A percentile compares a stretch with the other conserved stretches of the same genome.
Evolutionary conservation across 2,888 invertebrate genomes (phyloP).

Genomic region (Scelioninae gen. 1): DNA sequence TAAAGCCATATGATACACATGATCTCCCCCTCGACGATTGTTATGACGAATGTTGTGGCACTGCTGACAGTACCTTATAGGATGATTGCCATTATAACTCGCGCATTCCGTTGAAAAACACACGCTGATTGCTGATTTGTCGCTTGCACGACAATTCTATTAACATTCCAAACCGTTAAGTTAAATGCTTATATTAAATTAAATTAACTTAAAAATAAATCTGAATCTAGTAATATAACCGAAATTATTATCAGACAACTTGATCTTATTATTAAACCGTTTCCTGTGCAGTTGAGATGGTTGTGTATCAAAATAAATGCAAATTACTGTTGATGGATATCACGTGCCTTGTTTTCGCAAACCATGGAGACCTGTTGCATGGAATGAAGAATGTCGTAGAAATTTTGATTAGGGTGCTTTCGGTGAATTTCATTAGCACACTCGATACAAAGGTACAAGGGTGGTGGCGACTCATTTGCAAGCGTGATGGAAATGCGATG

Average conservation of each 20-base stretch:
- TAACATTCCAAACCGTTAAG: constrained; percentile 6
- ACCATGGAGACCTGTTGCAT: constrained; percentile 97
- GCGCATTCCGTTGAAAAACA: constrained; percentile 99
- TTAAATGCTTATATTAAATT: constrained; percentile 20
- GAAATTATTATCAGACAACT: no score
- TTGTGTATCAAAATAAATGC: constrained; percentile 38
- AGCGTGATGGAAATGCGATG: constrained; percentile 95
- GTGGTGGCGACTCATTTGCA: constrained; percentile 95
- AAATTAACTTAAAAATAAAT: no score
- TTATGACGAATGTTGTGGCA: constrained; percentile 96
- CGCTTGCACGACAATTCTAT: constrained; percentile 95
- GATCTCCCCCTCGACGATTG: constrained; percentile 93
- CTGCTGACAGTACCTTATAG: constrained; percentile 96
- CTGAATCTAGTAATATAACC: no score
- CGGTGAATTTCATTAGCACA: constrained; percentile 97
- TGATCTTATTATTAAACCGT: constrained; percentile 22
- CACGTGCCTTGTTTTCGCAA: constrained; percentile 95
- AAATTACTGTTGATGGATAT: constrained; percentile 32
- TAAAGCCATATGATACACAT: constrained; percentile 94
- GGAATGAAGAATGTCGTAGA: constrained; percentile 94
- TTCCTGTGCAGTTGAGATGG: neutral
- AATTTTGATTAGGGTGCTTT: constrained; percentile 93
- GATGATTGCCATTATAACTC: constrained; percentile 97
- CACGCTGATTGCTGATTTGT: constrained; percentile 96
- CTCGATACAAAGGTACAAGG: constrained; percentile 97